Evolutionary conservation across 2,113 vertebrate genomes (phyloP), one percentile per base, ranked within the genome.

Genomic region (Myotis brandtii): DNA sequence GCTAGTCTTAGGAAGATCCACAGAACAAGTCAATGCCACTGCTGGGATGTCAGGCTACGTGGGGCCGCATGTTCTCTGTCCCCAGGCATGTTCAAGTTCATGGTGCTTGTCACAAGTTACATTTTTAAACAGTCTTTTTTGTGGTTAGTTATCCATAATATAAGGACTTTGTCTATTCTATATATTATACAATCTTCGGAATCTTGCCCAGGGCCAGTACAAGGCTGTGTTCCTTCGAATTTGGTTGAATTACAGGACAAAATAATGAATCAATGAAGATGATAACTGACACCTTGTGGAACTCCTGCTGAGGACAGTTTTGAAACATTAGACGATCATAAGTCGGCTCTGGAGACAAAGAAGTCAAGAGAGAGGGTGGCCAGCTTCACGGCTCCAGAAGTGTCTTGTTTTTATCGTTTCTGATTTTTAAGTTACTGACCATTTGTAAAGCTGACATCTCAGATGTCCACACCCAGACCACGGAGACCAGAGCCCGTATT

Each of bases 281-380:
- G 6, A 11, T 27, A 2, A 25, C 25, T 0, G 11, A 27, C 1
- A 21, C 1, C 5, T 25, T 0, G 23, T 13, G 12, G 73, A 2
- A 32, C 21, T 21, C 13, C 27, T 23, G 20, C 34, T 32, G 70
- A 13, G 11, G 40, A 32, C 5, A 3, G 52, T 20, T 46, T 10
- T 16, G 25, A 12, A 10, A 70, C 1, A 13, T 34, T 10, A 0
- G 11, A 18, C 17, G 34, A 0, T 4, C 2, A 1, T 16, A 10
- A 77, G 25, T 11, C 6, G 20, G 6, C 11, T 79, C 75, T 30
- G 34, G 30, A 40, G 62, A 70, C n/a, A 37, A 30, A 70, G 46
- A 34, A 46, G 52, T 62, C 7, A 32, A 30, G 3, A 40, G n/a
- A 56, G 6, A 30, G 1, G n/a, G 4, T 0, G 2, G 18, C 23